Percentiles rank a stretch among this genome's conserved stretches.
Conservation (phyloP, 2,888 invertebrate genomes). For the Panzeria rudis region DNA sequence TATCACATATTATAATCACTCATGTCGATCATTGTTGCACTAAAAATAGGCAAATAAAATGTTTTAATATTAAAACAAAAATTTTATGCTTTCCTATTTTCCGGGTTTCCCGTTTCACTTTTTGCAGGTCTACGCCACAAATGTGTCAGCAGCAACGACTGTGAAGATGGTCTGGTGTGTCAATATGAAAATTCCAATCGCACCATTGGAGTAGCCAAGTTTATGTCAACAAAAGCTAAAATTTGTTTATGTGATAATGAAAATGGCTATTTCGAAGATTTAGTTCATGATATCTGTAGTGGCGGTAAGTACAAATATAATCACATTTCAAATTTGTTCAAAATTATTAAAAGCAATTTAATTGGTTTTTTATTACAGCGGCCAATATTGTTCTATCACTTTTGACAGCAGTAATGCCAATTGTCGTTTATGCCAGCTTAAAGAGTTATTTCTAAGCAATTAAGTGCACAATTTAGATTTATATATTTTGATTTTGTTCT, state of each 20-base stretch:
- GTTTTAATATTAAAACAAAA: not conserved
- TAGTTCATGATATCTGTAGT: constrained; percentile 86
- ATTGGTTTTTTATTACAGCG: constrained; percentile 74
- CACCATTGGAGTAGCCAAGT: constrained; percentile 82
- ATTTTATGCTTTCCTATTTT: not conserved
- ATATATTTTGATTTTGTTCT: constrained; percentile 6
- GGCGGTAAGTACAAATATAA: constrained; percentile 82
- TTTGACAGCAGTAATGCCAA: constrained; percentile 77
- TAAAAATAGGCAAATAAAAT: not conserved
- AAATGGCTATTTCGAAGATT: constrained; percentile 87
- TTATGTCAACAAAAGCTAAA: constrained; percentile 84
- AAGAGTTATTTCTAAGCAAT: constrained; percentile 77
- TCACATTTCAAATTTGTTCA: not conserved
- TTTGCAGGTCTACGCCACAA: constrained; percentile 84
- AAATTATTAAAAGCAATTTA: not conserved
- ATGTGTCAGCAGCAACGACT: constrained; percentile 87
- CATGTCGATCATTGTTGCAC: not conserved
- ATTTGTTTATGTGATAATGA: constrained; percentile 86
- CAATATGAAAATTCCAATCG: constrained; percentile 85
- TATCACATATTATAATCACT: too few relatives aligned
- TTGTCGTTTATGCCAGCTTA: constrained; percentile 77
- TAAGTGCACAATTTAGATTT: not conserved
- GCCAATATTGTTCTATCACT: constrained; percentile 76
- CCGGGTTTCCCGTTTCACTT: not conserved
- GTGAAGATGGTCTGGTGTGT: constrained; percentile 87